phyloP scores from a whole-genome alignment of 2,113 vertebrate genomes.

The Semnopithecus entellus region DNA sequence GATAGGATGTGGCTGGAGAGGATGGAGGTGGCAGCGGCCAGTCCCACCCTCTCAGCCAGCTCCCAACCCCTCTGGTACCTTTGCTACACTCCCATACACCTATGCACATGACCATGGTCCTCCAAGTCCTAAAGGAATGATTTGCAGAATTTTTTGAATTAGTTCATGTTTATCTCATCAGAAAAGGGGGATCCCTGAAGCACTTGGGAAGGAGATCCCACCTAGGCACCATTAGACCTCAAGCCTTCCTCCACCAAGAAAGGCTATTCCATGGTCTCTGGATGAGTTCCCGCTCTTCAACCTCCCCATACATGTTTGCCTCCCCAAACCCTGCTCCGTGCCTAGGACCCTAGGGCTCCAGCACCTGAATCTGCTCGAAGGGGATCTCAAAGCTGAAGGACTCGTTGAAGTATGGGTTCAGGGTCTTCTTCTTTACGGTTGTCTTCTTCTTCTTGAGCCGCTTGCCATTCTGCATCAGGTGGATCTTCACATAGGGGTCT shows the following conservation, averaged over 20 bases:
- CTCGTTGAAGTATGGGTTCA: conserved; percentile 98
- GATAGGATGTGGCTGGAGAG: no score
- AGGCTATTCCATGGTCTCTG: rapidly evolving
- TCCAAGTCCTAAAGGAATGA: neutral
- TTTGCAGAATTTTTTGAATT: neutral
- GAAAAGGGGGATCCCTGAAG: neutral
- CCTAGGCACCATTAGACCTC: neutral
- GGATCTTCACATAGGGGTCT: conserved; percentile 99
- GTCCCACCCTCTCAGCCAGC: neutral
- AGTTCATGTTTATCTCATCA: neutral
- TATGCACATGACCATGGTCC: rapidly evolving
- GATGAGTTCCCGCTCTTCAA: no score
- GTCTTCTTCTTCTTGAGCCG: conserved; percentile 99
- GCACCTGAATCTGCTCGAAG: conserved; percentile 97
- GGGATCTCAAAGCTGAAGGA: conserved; percentile 99
- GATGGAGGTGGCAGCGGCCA: neutral
- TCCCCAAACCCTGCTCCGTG: neutral
- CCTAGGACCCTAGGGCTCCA: neutral
- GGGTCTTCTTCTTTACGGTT: conserved; percentile 97
- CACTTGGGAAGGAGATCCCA: no score
- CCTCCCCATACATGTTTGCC: neutral
- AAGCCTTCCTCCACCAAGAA: neutral
- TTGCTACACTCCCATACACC: neutral
- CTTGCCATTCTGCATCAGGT: conserved; percentile 97
- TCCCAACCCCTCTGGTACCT: neutral